Evolutionary conservation across 2,797 vertebrate genomes (phyloP).

Genomic region (Amniataba percoides): DNA sequence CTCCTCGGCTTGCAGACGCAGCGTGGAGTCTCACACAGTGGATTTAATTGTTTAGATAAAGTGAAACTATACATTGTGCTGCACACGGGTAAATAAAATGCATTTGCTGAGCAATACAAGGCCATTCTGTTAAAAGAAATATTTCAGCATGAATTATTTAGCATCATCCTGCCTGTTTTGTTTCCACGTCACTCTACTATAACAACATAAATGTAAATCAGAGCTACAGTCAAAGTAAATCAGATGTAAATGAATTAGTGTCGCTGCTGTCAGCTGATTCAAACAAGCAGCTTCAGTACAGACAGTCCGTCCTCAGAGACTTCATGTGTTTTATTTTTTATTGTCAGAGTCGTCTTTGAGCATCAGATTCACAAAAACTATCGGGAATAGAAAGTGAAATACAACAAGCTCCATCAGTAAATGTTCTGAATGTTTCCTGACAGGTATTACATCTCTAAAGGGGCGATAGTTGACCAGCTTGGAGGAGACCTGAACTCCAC

Average conservation of each 20-base stretch:
- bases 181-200: background rate
- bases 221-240: background rate
- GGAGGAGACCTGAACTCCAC: constrained; percentile 97
- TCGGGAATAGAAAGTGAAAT: background rate
- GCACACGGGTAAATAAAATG: background rate
- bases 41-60: background rate
- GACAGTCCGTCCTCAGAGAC: background rate
- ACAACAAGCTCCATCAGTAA: background rate
- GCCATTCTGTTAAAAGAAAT: background rate
- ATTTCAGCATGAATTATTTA: background rate
- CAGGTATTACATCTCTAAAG: constrained; percentile 96
- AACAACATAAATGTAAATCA: background rate
- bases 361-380: background rate
- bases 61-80: background rate
- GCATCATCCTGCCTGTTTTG: background rate
- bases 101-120: background rate
- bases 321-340: background rate
- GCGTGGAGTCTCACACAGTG: background rate
- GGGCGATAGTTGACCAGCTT: constrained; percentile 93
- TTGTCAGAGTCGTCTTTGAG: background rate
- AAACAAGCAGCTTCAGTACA: background rate
- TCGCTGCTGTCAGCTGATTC: background rate
- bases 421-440: constrained; percentile 11
- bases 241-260: background rate
- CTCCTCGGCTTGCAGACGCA: background rate